Evolutionary conservation across 1,140 invertebrate species (phyloP), one percentile per base, ranked within the genome.

Genomic region (Dreissena polymorpha): DNA sequence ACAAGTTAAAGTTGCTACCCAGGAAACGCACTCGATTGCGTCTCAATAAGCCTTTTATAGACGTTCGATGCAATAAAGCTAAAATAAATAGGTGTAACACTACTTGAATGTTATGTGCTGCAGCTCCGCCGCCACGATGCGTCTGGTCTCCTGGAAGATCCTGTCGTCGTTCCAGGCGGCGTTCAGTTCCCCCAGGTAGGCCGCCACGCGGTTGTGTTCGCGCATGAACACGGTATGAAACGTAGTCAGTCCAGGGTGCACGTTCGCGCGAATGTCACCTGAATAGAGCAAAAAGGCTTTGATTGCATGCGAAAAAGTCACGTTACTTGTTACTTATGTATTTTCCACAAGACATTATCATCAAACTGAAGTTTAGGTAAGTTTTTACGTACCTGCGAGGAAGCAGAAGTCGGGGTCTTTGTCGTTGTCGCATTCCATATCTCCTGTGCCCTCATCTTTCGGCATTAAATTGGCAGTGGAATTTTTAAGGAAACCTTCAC

Each of bases 211-310:
- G 90, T 99, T 99, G 91, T 99, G 99, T 90, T 99, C 97, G 13
- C 98, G 93, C 91, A 99, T 95, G 96, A 97, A 99, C 70, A 99
- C 93, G 0, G 98, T 99, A 90, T 99, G 99, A 96, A 99, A 98
- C n/a, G 97, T 95, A 16, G 86, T 51, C 0, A 96, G 94, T 7
- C 97, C 97, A 84, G 96, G 86, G n/a, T 84, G 64, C 60, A 87
- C 85, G 65, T 89, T 87, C 1, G 87, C 95, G 25, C 97, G 93
- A 0, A 98, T 91, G 10, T 97, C 93, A 10, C 89, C 89, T 90
- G 65, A 0, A 78, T 50, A 27, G 60, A 10, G 57, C 64, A 55
- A 2, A 39, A 39, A 39, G 3, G 8, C 39, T 5, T 8, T 39
- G 39, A 39, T 39, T 39, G 39, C 39, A 2, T 39, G 39, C 39